These are phyloP conservation scores for Platorchestia sp. DNA, from an alignment of 1,140 invertebrate species.

Conservation along the genomic window DNA sequence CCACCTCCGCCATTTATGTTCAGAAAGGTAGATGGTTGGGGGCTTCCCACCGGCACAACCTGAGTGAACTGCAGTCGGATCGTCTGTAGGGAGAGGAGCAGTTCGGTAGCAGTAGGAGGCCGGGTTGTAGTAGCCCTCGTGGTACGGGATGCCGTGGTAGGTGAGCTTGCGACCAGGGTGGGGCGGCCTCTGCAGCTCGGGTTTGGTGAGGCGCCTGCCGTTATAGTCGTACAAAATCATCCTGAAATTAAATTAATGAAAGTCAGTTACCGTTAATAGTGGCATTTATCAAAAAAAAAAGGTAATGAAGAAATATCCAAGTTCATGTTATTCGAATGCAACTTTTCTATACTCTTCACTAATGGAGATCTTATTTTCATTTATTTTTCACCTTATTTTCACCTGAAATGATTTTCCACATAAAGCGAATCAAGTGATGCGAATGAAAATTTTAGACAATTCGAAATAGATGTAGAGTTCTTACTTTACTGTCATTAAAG, in stretches of 20 bases:
- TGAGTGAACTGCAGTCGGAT: neutral
- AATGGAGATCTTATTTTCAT: neutral
- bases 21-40: slow-evolving; percentile 21
- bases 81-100: neutral
- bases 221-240: slow-evolving; percentile 52
- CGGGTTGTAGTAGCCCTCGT: slow-evolving; percentile 41
- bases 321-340: neutral
- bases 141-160: slow-evolving; percentile 38
- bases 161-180: slow-evolving; percentile 15
- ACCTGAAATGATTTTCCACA: neutral
- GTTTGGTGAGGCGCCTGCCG: slow-evolving; percentile 19
- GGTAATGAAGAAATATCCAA: neutral
- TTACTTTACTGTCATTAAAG: neutral
- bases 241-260: neutral
- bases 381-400: neutral
- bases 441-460: neutral
- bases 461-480: neutral
- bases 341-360: neutral
- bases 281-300: neutral
- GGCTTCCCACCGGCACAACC: neutral
- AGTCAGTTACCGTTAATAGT: neutral
- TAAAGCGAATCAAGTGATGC: neutral
- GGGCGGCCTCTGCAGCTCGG: neutral
- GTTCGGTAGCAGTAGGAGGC: neutral
- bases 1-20: slow-evolving; percentile 27